Percentiles rank a stretch among this genome's conserved stretches.
Evolutionary conservation across 2,113 vertebrate species (phyloP).

Genomic region (Megaceryle torquata): DNA sequence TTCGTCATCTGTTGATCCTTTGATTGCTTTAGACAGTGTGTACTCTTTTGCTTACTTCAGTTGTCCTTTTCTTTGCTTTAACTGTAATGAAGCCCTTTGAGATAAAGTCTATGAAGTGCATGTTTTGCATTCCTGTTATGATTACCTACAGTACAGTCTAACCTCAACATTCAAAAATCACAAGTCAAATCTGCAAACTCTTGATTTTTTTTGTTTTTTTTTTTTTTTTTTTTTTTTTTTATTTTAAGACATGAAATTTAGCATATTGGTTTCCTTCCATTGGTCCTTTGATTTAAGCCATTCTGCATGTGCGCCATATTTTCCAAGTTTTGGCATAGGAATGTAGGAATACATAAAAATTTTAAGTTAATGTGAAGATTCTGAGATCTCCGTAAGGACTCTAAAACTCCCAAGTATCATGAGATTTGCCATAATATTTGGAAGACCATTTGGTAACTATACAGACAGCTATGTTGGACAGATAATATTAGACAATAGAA

Average conservation of each 20-base stretch:
- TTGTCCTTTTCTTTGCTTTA: not conserved
- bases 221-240: not conserved
- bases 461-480: not conserved
- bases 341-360: not conserved
- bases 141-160: not conserved
- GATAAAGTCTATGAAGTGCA: not conserved
- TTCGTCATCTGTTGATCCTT: not conserved
- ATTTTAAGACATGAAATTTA: not conserved
- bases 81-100: not conserved
- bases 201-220: not conserved
- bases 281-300: not conserved
- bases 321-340: not conserved
- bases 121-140: not conserved
- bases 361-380: not conserved
- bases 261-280: not conserved
- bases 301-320: rapidly evolving
- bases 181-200: not conserved
- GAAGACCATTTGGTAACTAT: not conserved
- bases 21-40: not conserved
- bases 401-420: not conserved
- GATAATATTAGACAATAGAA: not conserved
- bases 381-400: not conserved
- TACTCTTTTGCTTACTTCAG: not conserved
- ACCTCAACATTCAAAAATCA: not conserved
- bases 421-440: not conserved